Percentiles rank a stretch among this genome's conserved stretches.
phyloP scores from a whole-genome alignment of 2,113 vertebrate species.

The Mastomys natalensis region DNA sequence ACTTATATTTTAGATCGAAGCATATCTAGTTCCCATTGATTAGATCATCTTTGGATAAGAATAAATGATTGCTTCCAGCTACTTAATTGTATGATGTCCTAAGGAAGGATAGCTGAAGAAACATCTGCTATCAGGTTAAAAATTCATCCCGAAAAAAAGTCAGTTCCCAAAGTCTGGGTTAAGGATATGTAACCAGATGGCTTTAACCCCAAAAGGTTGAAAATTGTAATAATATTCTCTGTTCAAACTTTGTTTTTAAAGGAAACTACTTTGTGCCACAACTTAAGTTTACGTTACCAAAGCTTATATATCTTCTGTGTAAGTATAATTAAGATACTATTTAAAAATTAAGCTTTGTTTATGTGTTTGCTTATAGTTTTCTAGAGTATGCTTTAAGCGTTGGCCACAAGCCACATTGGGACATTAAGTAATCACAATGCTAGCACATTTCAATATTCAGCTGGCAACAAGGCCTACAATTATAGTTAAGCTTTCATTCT shows the following conservation, averaged over 20 bases:
- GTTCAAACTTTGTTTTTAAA: constrained; percentile 20
- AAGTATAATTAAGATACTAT: constrained; percentile 69
- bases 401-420: constrained; percentile 74
- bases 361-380: constrained; percentile 72
- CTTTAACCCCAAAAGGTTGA: constrained; percentile 3
- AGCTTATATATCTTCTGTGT: constrained; percentile 41
- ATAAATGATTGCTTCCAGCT: neutral
- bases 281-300: constrained; percentile 55
- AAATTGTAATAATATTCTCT: neutral
- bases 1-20: neutral
- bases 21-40: neutral
- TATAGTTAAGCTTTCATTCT: constrained; percentile 79
- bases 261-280: neutral
- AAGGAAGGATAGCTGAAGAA: neutral
- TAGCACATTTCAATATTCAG: constrained; percentile 78
- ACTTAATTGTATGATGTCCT: neutral
- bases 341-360: constrained; percentile 74
- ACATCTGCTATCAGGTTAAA: neutral
- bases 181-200: neutral
- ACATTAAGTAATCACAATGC: constrained; percentile 80
- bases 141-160: neutral
- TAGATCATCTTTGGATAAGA: neutral
- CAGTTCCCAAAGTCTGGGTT: neutral
- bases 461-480: constrained; percentile 78
- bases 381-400: constrained; percentile 65